These are phyloP conservation scores for Picathartes gymnocephalus DNA, from an alignment of 2,113 vertebrate species.

Conservation along the genomic window DNA sequence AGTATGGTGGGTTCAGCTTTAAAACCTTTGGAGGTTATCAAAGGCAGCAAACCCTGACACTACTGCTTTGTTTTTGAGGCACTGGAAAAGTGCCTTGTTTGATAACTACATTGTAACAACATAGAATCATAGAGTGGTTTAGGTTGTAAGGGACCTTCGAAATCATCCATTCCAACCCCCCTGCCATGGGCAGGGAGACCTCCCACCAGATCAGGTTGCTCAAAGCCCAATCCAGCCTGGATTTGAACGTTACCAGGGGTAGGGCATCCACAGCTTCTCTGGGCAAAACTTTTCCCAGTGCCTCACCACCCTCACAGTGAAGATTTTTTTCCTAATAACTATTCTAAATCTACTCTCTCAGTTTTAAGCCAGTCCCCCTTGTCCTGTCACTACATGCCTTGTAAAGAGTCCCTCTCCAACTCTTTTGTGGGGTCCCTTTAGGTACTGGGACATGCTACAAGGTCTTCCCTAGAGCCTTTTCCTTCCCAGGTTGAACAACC, in stretches of 20 bases:
- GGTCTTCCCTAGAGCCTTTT: background rate
- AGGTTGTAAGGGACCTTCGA: background rate
- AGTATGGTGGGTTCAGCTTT: too few species aligned
- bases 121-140: background rate
- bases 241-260: background rate
- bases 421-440: background rate
- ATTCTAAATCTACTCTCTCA: background rate
- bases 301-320: background rate
- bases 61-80: background rate
- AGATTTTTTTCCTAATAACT: background rate
- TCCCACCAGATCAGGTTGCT: background rate
- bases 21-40: too few species aligned
- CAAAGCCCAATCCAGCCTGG: accelerated
- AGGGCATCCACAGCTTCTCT: background rate
- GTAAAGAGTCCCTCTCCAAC: background rate
- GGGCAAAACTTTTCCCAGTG: background rate
- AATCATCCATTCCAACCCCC: background rate
- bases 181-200: background rate
- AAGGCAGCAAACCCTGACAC: background rate
- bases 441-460: background rate
- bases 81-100: background rate
- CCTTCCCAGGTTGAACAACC: background rate
- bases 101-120: background rate
- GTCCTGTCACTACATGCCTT: background rate
- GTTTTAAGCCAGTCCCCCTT: background rate